These are phyloP conservation scores for Lepidonotus clava DNA, from an alignment of 2,888 invertebrate genomes.

Conservation along the genomic window DNA sequence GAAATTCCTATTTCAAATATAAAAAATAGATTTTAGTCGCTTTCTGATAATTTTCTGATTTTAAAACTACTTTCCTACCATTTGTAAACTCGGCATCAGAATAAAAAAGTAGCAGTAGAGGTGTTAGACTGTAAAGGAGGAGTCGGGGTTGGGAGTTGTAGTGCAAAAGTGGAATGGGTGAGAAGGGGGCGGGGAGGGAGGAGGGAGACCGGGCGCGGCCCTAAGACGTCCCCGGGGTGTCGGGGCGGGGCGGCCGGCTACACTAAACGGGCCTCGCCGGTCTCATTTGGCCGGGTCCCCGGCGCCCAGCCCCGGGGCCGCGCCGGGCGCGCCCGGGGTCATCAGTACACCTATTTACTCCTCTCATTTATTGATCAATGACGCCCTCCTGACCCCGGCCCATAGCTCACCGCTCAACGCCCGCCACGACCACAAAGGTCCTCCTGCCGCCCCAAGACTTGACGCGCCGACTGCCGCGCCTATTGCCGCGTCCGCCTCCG, in stretches of 20 bases:
- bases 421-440: slow-evolving; percentile 22
- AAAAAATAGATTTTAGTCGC: too few relatives aligned
- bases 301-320: neutral
- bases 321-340: slow-evolving; percentile 11
- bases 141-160: neutral
- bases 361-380: slow-evolving; percentile 53
- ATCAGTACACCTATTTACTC: slow-evolving; percentile 54
- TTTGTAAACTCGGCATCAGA: too few relatives aligned
- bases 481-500: neutral
- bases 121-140: too few relatives aligned
- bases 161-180: neutral
- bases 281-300: slow-evolving; percentile 38
- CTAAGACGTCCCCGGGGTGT: slow-evolving; percentile 49
- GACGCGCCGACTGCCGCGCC: neutral
- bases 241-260: slow-evolving; percentile 47
- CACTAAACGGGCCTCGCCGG: slow-evolving; percentile 47
- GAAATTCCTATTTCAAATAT: too few relatives aligned
- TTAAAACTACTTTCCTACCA: too few relatives aligned
- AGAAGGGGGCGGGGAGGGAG: neutral
- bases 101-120: too few relatives aligned
- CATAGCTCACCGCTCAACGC: slow-evolving; percentile 47
- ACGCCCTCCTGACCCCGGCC: slow-evolving; percentile 28
- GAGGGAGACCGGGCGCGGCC: slow-evolving; percentile 8
- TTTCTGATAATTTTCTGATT: too few relatives aligned
- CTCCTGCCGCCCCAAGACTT: neutral